These are phyloP conservation scores for Physella acuta DNA, from an alignment of 1,140 invertebrate species.

Conservation along the genomic window DNA sequence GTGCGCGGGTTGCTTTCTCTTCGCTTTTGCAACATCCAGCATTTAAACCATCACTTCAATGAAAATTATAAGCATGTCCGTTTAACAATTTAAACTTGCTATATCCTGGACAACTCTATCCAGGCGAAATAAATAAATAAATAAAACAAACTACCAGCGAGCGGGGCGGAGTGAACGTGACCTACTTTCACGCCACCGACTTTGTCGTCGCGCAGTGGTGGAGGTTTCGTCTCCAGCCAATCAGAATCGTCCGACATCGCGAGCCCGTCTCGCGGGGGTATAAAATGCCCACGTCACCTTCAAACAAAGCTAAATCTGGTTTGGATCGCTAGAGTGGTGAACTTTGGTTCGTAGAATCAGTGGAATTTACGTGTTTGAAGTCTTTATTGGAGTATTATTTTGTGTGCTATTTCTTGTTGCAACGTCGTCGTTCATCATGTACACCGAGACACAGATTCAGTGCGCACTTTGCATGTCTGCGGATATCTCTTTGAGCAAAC, in stretches of 20 bases:
- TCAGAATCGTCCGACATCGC: background rate
- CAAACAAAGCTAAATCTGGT: background rate
- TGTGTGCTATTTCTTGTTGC: background rate
- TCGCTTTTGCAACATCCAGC: background rate
- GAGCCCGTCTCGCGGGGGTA: background rate
- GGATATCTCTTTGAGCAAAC: constrained; percentile 22
- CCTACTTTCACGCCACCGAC: constrained; percentile 9
- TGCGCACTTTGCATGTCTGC: constrained; percentile 13
- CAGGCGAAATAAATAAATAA: too few species aligned
- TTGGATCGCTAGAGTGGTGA: background rate
- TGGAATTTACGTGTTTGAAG: background rate
- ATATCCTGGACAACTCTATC: background rate
- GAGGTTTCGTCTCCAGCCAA: background rate
- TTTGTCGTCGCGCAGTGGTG: background rate
- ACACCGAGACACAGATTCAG: constrained; percentile 16
- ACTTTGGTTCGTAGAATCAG: background rate
- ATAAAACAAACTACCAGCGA: too few species aligned
- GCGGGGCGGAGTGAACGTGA: background rate
- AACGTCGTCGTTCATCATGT: background rate
- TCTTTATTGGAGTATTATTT: background rate
- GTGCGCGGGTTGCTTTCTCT: background rate
- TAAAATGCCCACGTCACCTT: constrained; percentile 4
- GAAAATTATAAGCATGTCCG: background rate
- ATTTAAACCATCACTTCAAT: background rate
- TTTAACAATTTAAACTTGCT: background rate